Evolutionary conservation across 2,888 invertebrate species (phyloP).

Genomic region (Perdita meconis): DNA sequence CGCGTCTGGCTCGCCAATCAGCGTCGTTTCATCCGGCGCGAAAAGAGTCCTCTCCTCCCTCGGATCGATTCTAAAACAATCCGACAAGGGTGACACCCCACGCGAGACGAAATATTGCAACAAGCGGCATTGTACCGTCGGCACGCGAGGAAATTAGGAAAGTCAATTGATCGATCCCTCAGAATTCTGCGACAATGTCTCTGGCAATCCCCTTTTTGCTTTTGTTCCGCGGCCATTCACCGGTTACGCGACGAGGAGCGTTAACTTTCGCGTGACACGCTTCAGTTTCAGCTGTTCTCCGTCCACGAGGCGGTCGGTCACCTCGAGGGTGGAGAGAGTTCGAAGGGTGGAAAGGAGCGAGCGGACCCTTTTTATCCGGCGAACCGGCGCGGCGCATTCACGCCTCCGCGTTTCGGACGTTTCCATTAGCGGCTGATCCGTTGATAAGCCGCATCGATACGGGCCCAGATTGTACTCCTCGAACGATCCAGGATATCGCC

Average conservation of each 20-base stretch:
- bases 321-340: conserved; percentile 12
- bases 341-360: conserved; percentile 39
- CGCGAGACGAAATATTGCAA: conserved; percentile 21
- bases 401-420: conserved; percentile 63
- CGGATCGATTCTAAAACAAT: conserved; percentile 25
- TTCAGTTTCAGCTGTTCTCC: conserved; percentile 71
- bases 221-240: conserved; percentile 51
- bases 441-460: conserved; percentile 79
- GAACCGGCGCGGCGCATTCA: conserved; percentile 64
- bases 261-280: conserved; percentile 69
- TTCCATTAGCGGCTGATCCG: conserved; percentile 79
- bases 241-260: conserved; percentile 38
- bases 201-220: conserved; percentile 29
- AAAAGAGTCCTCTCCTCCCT: conserved; percentile 4
- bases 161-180: conserved; percentile 63
- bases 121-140: conserved; percentile 10
- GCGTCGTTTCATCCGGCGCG: background rate
- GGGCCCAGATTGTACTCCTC: conserved; percentile 25
- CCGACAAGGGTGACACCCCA: background rate
- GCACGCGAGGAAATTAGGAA: conserved; percentile 60
- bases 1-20: conserved; percentile 16
- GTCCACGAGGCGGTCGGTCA: conserved; percentile 34
- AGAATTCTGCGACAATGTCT: conserved; percentile 56
- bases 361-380: conserved; percentile 72
- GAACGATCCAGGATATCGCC: conserved; percentile 14